These are phyloP conservation scores for Argentina silus DNA, from an alignment of 2,797 vertebrate species.

Conservation along the genomic window DNA sequence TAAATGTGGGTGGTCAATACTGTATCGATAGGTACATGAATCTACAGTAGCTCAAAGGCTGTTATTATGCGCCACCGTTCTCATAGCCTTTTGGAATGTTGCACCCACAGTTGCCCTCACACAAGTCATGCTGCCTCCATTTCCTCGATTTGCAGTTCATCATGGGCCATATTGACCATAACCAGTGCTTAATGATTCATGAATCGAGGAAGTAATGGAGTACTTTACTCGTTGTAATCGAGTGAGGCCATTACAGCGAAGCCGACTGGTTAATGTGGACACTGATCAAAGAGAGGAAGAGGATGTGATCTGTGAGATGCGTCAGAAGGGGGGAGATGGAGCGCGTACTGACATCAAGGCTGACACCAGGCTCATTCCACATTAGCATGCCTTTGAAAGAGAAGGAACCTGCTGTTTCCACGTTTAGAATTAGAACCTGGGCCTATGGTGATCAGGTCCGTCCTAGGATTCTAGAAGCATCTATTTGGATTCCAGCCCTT, in stretches of 20 bases:
- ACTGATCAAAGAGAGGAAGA: conserved; percentile 72
- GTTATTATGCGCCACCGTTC: conserved; percentile 33
- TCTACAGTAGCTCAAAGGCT: no score
- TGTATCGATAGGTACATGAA: no score
- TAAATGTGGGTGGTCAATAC: no score
- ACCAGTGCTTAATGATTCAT: conserved; percentile 82
- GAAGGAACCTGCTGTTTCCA: conserved; percentile 19
- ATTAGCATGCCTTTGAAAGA: conserved; percentile 72
- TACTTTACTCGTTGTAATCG: conserved; percentile 79
- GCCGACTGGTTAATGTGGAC: conserved; percentile 71
- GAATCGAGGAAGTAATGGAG: conserved; percentile 79
- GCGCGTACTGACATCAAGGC: conserved; percentile 54
- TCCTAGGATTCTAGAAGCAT: conserved; percentile 26
- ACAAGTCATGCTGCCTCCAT: conserved; percentile 65
- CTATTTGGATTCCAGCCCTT: conserved; percentile 41
- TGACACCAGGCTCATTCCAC: conserved; percentile 39
- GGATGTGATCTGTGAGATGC: conserved; percentile 64
- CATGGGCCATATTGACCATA: conserved; percentile 75
- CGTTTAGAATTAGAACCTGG: not conserved
- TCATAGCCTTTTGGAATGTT: conserved; percentile 60
- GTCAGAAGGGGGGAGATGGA: conserved; percentile 58
- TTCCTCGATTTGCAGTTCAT: conserved; percentile 75
- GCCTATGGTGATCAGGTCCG: conserved; percentile 26
- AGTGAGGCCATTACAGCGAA: conserved; percentile 76
- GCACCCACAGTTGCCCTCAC: conserved; percentile 65